These are phyloP conservation scores for Ferdinandea cuprea DNA, from an alignment of 2,888 invertebrate genomes.

Conservation along the genomic window DNA sequence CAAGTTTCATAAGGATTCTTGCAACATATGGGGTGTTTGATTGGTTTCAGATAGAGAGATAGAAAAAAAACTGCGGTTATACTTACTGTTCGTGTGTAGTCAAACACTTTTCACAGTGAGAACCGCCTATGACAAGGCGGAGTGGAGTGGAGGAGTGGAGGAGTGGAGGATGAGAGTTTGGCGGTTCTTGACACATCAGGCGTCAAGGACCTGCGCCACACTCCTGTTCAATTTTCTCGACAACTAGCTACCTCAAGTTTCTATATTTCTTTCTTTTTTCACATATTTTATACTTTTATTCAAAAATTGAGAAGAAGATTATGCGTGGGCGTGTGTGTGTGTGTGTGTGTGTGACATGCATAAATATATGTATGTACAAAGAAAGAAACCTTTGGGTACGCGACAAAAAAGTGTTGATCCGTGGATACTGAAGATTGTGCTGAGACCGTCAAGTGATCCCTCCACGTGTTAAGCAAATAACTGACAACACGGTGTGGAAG, in stretches of 20 bases:
- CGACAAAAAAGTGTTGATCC: conserved; percentile 8
- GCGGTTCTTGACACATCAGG: conserved; percentile 22
- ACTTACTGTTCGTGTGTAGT: background rate
- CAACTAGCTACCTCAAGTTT: no score
- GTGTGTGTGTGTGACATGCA: conserved; percentile 9
- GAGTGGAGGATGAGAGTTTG: background rate
- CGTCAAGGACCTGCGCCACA: conserved; percentile 40
- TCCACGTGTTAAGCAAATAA: conserved; percentile 38
- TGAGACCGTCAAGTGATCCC: conserved; percentile 8
- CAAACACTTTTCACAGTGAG: conserved; percentile 14
- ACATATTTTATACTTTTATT: background rate
- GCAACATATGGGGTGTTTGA: conserved; percentile 41
- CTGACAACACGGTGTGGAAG: conserved; percentile 26
- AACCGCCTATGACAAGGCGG: background rate
- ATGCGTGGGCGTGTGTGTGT: no score
- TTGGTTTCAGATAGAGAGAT: conserved; percentile 35
- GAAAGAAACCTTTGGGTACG: no score
- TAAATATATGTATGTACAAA: no score
- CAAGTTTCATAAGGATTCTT: conserved; percentile 1
- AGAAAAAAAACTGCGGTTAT: background rate
- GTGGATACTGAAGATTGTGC: background rate
- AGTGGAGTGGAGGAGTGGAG: no score
- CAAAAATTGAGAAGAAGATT: conserved; percentile 2
- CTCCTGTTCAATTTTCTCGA: conserved; percentile 43
- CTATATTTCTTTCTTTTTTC: conserved; percentile 24